Conservation (phyloP, 2,113 vertebrate species). For the Tragelaphus buxtoni region DNA sequence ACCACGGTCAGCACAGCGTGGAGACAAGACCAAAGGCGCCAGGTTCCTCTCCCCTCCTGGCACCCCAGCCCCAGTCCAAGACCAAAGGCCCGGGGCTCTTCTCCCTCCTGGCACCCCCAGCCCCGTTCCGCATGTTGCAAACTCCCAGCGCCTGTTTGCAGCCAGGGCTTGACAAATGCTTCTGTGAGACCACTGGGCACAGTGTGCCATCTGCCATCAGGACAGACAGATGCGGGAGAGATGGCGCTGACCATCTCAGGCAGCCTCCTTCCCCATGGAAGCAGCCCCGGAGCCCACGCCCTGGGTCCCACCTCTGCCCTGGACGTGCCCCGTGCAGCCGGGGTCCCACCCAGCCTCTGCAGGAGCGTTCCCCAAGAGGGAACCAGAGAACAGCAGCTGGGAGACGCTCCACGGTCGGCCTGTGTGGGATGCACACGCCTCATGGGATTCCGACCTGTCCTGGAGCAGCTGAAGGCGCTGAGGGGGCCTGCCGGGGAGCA, state of each 20-base stretch:
- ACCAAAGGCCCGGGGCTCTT: too few relatives aligned
- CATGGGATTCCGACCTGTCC: not conserved
- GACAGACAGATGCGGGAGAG: not conserved
- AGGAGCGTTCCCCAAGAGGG: not conserved
- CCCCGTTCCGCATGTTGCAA: not conserved
- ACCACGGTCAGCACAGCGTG: not conserved
- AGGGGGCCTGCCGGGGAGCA: not conserved
- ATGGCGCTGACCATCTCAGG: rapidly evolving
- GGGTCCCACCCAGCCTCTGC: too few relatives aligned
- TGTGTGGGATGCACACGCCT: rapidly evolving
- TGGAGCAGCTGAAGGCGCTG: not conserved
- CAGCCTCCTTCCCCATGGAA: not conserved
- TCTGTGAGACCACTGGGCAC: not conserved
- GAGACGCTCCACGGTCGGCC: not conserved
- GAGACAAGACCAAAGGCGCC: slow-evolving; percentile 51
- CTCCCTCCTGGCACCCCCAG: too few relatives aligned
- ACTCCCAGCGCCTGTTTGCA: not conserved
- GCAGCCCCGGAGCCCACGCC: not conserved
- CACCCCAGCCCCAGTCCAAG: not conserved
- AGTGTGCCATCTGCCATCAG: not conserved
- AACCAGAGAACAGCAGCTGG: not conserved
- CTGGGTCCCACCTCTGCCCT: not conserved
- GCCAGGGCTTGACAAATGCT: not conserved
- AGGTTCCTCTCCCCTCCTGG: too few relatives aligned
- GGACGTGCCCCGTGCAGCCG: not conserved